A percentile compares a stretch with the other conserved stretches of the same genome.
These are phyloP conservation scores for Cygnus buccinator DNA, from an alignment of 2,113 vertebrate genomes.

Conservation along the genomic window DNA sequence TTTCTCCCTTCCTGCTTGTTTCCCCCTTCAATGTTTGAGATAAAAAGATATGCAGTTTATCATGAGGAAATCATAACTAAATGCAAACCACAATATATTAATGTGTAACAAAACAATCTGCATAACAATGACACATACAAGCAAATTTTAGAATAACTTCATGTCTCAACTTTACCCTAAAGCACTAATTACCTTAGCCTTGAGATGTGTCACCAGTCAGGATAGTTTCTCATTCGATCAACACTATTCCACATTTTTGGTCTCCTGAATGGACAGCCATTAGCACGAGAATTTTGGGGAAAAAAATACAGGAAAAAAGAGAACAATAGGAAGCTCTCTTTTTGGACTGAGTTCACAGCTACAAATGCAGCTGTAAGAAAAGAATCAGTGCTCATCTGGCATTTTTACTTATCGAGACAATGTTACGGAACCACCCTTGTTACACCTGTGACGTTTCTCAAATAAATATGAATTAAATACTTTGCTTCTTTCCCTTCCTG, in stretches of 20 bases:
- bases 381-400: not conserved
- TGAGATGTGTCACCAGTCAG: not conserved
- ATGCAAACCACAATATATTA: slow-evolving; percentile 43
- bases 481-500: not conserved
- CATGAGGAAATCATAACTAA: slow-evolving; percentile 18
- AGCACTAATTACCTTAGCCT: slow-evolving; percentile 22
- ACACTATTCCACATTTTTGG: not conserved
- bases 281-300: not conserved
- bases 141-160: not conserved
- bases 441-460: not conserved
- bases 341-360: not conserved
- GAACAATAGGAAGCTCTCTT: not conserved
- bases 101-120: slow-evolving; percentile 39
- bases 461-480: not conserved
- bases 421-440: not conserved
- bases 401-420: not conserved
- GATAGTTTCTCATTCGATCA: not conserved
- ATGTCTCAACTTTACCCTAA: slow-evolving; percentile 17
- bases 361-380: not conserved
- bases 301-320: not conserved
- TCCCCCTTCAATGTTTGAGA: not conserved
- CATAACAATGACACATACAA: slow-evolving; percentile 25
- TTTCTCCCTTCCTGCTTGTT: slow-evolving; percentile 22
- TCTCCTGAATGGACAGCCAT: not conserved
- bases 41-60: not conserved